A percentile compares a stretch with the other conserved stretches of the same genome.
These are phyloP conservation scores for Formica exsecta DNA, from an alignment of 1,140 invertebrate genomes.

Conservation along the genomic window DNA sequence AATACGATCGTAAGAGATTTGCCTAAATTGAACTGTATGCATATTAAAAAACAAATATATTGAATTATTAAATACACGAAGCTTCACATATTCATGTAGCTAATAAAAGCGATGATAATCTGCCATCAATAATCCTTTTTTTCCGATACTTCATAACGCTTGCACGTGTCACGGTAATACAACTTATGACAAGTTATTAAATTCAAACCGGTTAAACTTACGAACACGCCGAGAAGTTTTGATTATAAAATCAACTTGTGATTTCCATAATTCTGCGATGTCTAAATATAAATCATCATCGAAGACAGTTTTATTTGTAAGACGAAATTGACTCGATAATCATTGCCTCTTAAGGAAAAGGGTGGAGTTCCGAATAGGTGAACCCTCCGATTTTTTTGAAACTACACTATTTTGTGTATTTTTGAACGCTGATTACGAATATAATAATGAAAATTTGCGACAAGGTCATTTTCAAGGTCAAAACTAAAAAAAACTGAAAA, in stretches of 20 bases:
- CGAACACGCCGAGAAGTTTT: neutral
- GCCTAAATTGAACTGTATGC: neutral
- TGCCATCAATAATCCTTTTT: neutral
- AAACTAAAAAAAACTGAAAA: no score
- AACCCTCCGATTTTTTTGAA: no score
- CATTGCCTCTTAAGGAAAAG: neutral
- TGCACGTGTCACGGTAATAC: neutral
- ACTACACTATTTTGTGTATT: no score
- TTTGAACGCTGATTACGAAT: no score
- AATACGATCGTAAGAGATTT: no score
- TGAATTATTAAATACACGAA: neutral
- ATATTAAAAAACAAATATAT: neutral
- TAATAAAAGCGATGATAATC: neutral
- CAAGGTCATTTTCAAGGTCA: no score
- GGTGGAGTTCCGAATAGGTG: no score
- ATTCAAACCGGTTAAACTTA: neutral
- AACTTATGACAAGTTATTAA: neutral
- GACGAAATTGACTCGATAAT: conserved; percentile 2
- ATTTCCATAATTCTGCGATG: conserved; percentile 1
- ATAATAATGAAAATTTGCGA: no score
- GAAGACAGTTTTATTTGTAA: neutral
- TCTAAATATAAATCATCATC: neutral
- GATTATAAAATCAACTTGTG: neutral
- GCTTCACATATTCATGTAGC: neutral
- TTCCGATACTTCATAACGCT: neutral